Conservation (phyloP, 2,113 vertebrate genomes). For the Alouatta palliata region DNA sequence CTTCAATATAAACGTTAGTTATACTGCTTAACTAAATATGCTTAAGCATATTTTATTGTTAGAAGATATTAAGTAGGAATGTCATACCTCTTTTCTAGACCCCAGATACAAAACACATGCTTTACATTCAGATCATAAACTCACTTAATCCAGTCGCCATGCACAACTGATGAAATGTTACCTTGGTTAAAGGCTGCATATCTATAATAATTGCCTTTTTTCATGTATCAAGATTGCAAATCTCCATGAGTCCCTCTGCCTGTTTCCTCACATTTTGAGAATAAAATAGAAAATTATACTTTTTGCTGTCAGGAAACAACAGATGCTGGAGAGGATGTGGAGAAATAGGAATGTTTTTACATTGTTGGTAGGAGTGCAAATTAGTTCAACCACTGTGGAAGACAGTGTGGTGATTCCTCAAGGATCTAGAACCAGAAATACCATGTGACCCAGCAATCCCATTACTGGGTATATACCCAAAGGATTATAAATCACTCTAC, state of each 20-base stretch:
- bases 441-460: no score
- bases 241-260: not conserved
- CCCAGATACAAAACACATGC: not conserved
- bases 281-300: not conserved
- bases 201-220: not conserved
- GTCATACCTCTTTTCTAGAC: not conserved
- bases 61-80: not conserved
- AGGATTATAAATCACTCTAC: no score
- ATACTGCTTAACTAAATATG: not conserved
- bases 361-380: no score
- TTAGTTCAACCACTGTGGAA: no score
- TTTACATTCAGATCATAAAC: not conserved
- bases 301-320: not conserved
- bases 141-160: not conserved
- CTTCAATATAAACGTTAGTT: constrained; percentile 18
- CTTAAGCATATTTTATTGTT: not conserved
- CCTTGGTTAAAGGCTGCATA: not conserved
- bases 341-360: no score
- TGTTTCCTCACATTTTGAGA: not conserved
- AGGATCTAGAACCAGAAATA: no score
- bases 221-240: not conserved
- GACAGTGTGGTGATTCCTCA: no score
- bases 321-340: no score
- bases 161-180: not conserved
- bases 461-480: no score